Conservation (phyloP, 1,140 invertebrate genomes). For the Trachymyrmex septentrionalis region DNA sequence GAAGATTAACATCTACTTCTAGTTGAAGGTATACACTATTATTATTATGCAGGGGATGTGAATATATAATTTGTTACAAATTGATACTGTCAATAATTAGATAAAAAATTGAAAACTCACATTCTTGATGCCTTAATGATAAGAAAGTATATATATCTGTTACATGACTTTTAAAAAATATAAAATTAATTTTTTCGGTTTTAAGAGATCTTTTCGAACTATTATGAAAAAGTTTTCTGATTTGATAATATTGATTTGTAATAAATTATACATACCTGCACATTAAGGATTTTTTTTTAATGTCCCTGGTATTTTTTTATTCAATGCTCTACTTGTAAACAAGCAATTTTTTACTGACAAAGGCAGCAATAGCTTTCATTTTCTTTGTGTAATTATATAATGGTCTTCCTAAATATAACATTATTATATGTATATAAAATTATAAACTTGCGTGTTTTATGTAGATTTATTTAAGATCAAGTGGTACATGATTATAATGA, state of each 20-base stretch:
- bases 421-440: slow-evolving; percentile 19
- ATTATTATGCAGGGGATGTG: slow-evolving; percentile 23
- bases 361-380: background rate
- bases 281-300: slow-evolving; percentile 8
- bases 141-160: background rate
- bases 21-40: slow-evolving; percentile 56
- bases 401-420: slow-evolving; percentile 22
- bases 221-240: background rate
- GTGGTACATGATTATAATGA: slow-evolving; percentile 13
- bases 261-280: background rate
- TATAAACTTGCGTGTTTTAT: slow-evolving; percentile 9
- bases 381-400: background rate
- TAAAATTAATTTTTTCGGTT: slow-evolving; percentile 7
- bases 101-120: background rate
- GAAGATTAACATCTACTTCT: slow-evolving; percentile 54
- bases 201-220: background rate
- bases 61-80: slow-evolving; percentile 41
- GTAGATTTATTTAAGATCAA: slow-evolving; percentile 20
- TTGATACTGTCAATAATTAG: background rate
- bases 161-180: background rate
- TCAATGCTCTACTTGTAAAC: slow-evolving; percentile 13
- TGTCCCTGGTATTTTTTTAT: slow-evolving; percentile 20
- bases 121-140: slow-evolving; percentile 10
- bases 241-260: slow-evolving; percentile 29
- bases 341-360: slow-evolving; percentile 34